Percentiles rank a stretch among this genome's conserved stretches.
Conservation (phyloP, 1,140 invertebrate genomes). For the Nebria ingens region DNA sequence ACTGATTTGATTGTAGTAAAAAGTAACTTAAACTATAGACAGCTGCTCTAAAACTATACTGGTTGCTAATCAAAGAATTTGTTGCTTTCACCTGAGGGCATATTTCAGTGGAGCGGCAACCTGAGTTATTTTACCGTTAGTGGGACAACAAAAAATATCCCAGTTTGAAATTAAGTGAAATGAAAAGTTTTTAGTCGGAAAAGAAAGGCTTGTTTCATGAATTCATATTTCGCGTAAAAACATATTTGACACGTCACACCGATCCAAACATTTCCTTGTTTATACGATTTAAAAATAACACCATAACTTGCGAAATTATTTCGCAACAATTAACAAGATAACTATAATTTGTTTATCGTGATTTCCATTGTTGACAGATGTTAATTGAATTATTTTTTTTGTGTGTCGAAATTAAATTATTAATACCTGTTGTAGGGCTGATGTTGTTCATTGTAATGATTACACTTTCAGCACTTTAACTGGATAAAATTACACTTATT, state of each 20-base stretch:
- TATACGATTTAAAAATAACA: not conserved
- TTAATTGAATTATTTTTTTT: too few species aligned
- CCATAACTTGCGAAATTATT: not conserved
- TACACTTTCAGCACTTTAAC: not conserved
- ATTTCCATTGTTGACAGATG: too few species aligned
- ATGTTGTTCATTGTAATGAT: slow-evolving; percentile 30
- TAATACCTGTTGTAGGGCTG: slow-evolving; percentile 22
- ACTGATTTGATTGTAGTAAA: not conserved
- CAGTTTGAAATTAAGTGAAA: not conserved
- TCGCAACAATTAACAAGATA: not conserved
- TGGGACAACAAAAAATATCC: not conserved
- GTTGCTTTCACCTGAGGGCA: slow-evolving; percentile 5
- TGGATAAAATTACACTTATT: not conserved
- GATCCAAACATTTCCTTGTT: not conserved
- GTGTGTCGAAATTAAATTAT: not conserved
- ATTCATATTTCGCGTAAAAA: not conserved
- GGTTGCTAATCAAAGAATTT: not conserved
- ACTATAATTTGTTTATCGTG: too few species aligned
- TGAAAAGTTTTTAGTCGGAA: not conserved
- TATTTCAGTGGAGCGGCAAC: slow-evolving; percentile 1
- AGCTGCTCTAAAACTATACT: not conserved
- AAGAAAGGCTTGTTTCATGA: too few species aligned
- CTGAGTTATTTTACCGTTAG: slow-evolving; percentile 2
- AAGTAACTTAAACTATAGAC: not conserved
- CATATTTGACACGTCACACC: not conserved